Evolutionary conservation across 2,113 vertebrate genomes (phyloP).

Genomic region (Rostratula benghalensis): DNA sequence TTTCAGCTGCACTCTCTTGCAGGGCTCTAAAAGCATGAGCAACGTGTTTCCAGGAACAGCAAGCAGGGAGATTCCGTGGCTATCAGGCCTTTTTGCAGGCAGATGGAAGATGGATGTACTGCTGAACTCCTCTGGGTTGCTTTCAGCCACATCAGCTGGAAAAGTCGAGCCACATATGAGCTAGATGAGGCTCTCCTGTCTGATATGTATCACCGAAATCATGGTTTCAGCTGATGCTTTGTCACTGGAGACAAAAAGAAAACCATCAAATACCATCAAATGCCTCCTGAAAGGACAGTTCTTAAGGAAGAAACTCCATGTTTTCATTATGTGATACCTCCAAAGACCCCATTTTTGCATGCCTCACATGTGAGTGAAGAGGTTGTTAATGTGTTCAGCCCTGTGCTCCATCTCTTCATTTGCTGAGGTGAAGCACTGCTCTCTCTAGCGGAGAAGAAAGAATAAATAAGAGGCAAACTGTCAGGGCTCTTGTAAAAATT

Average conservation of each 20-base stretch:
- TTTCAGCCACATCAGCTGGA: neutral
- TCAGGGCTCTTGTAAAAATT: neutral
- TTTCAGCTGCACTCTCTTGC: neutral
- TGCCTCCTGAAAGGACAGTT: neutral
- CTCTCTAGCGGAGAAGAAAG: neutral
- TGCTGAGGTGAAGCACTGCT: neutral
- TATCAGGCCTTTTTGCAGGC: neutral
- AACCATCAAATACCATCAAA: neutral
- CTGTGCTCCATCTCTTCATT: accelerated
- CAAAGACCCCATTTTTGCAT: neutral
- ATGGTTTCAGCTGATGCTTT: neutral
- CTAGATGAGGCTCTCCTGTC: neutral
- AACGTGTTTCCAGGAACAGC: neutral
- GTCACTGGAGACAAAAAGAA: neutral
- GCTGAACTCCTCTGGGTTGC: neutral
- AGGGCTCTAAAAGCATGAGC: neutral
- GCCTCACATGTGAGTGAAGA: neutral
- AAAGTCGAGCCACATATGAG: neutral
- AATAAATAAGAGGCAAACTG: neutral
- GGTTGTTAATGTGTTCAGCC: neutral
- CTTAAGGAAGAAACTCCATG: neutral
- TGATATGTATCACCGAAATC: neutral
- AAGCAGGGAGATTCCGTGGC: neutral
- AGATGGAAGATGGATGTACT: neutral
- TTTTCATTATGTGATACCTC: neutral